Base-by-base conservation (phyloP, 2,888 invertebrate genomes). In the Drosophila testacea region DNA sequence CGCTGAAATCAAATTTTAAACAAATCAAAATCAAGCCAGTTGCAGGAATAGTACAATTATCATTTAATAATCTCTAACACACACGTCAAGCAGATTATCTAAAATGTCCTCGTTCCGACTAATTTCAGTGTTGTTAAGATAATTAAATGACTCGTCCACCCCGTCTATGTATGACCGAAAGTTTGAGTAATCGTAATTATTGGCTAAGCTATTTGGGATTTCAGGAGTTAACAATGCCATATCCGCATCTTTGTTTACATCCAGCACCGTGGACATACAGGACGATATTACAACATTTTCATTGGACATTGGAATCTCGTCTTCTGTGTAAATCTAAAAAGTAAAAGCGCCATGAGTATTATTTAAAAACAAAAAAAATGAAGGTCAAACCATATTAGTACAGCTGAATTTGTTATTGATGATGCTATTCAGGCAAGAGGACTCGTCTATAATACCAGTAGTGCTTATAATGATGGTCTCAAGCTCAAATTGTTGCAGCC, bases 91-190 rank as follows among this genome's bases (percentile, higher is more conserved):
- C 34, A 91, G 74, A 61, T 89, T 91, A 71, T 91, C 91, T 44
- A 92, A 78, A 56, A 91, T 69, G 64, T 92, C 91, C 36, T 91
- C 91, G 28, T 81, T 88, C 9, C 88, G 81, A 63, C 72, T 87
- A 9, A 78, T 77, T 32, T 90, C 91, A 41, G 84, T 83, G 51
- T 77, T 88, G 6, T 90, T 81, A 4, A 92, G 66, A 64, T 88
- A 91, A 44, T 90, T 89, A 62, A 90, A 91, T 7, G 90, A 86
- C 38, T 92, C 91, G 55, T 91, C 92, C 5, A 90, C 88, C 6
- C 83, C 87, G 48, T 91, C 91, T 39, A 89, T 88, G 13, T 86
- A 88, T 1, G 91, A 84, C 0, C 90, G 88, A 55, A 89, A 90
- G 59, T 77, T 87, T 1, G 79, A 22, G 52, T 77, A 85, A 36